Evolutionary conservation across 2,797 vertebrate genomes (phyloP), one percentile per base, ranked within the genome.

Genomic region (Paramormyrops hopkinsi): DNA sequence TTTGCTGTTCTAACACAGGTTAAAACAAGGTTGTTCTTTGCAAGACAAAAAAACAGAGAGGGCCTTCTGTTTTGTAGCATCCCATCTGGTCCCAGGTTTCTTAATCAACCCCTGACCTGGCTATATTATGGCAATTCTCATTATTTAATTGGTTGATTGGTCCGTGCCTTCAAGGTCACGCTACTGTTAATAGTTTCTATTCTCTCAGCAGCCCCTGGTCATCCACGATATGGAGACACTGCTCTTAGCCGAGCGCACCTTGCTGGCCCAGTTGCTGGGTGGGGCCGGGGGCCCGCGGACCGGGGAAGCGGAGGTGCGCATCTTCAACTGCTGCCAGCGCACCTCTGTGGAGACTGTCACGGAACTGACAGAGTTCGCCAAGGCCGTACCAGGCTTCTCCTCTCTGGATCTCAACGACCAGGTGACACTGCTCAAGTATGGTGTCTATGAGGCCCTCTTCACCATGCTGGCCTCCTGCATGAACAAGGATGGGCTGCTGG

Each of bases 201-300:
- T 29, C 11, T 5, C 14, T 5, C 11, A 88, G 86, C 90, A 97
- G 97, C 97, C 97, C 0, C 97, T 97, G 82, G 96, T 97, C 89
- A 97, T 97, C 86, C 97, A 97, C 0, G 97, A 97, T 90, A 97
- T 97, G 97, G 97, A 97, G 33, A 97, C 97, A 0, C 88, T 97
- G 89, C 96, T 96, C 22, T 95, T 97, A 95, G 97, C 97, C 0
- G 97, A 97, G 93, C 96, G 96, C 94, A 97, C 97, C 0, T 92
- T 97, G 54, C 96, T 97, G 91, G 96, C 97, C 84, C 96, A 97
- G 88, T 59, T 97, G 92, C 95, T 97, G 73, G 89, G 91, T n/a
- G 84, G 89, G 7, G 95, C 95, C 88, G 94, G 96, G 0, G 95
- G 95, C 29, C 95, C 97, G 88, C 95, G 96, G 92, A 96, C 96